These are phyloP conservation scores for Melanostigma gelatinosum DNA, from an alignment of 2,113 vertebrate genomes.

Conservation along the genomic window DNA sequence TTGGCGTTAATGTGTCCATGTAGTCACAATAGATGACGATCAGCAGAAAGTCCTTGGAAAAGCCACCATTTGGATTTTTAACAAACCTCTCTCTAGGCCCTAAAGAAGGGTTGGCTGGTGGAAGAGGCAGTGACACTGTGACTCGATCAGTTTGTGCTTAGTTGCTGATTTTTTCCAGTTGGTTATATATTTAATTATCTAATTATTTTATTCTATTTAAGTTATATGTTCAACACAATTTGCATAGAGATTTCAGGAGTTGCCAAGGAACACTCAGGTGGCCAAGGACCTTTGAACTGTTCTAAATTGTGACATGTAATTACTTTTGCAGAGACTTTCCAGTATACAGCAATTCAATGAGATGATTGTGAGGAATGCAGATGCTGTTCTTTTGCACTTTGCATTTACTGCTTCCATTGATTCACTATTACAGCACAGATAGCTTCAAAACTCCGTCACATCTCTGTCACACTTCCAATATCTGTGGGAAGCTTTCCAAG, in stretches of 20 bases:
- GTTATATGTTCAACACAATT: not conserved
- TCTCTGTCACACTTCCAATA: not conserved
- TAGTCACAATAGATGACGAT: slow-evolving; percentile 57
- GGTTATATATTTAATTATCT: not conserved
- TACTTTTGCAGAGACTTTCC: not conserved
- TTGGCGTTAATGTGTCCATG: slow-evolving; percentile 31
- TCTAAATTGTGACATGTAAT: not conserved
- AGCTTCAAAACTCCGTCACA: not conserved
- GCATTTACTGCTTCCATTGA: not conserved
- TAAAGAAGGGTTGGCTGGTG: slow-evolving; percentile 14
- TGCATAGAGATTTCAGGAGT: not conserved
- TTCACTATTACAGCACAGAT: not conserved
- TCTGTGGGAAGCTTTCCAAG: not conserved
- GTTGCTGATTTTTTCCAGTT: not conserved
- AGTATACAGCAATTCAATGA: not conserved
- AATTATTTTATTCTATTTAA: not conserved
- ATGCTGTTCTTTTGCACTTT: not conserved
- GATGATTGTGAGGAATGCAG: not conserved
- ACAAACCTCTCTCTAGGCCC: slow-evolving; percentile 43
- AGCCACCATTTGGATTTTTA: slow-evolving; percentile 53
- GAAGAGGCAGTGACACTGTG: slow-evolving; percentile 34
- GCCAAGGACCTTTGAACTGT: not conserved
- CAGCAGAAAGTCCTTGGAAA: slow-evolving; percentile 52
- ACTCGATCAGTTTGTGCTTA: slow-evolving; percentile 44
- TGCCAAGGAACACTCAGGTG: not conserved